Conservation (phyloP, 2,888 invertebrate species). For the Brenthis daphne region DNA sequence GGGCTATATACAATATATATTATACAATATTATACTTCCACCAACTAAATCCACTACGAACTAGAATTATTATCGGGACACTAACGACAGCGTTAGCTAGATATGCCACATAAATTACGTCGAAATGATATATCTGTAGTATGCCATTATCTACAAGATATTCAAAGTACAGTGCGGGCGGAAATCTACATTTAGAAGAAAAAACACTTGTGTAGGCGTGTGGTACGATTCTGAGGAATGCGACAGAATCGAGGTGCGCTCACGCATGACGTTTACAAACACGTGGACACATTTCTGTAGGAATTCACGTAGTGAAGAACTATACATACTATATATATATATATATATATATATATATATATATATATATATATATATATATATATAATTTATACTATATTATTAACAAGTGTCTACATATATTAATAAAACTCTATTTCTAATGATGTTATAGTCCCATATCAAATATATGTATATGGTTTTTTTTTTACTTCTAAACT, state of each 20-base stretch:
- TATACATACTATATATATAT: background rate
- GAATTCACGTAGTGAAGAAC: background rate
- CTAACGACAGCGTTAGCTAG: constrained; percentile 27
- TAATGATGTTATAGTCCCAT: too few relatives aligned
- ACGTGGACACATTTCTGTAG: constrained; percentile 4
- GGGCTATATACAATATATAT: too few relatives aligned
- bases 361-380: too few relatives aligned
- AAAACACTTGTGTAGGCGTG: constrained; percentile 14
- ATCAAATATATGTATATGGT: too few relatives aligned
- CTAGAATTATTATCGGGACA: constrained; percentile 2
- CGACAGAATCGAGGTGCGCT: constrained; percentile 8
- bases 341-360: too few relatives aligned
- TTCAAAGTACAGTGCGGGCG: constrained; percentile 15
- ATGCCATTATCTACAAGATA: constrained; percentile 7
- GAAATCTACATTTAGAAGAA: constrained; percentile 21
- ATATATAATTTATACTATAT: too few relatives aligned
- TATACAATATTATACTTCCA: too few relatives aligned
- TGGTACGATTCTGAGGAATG: constrained; percentile 15
- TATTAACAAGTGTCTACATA: too few relatives aligned
- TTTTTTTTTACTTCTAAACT: too few relatives aligned
- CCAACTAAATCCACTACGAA: too few relatives aligned
- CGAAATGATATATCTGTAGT: constrained; percentile 4
- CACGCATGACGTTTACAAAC: constrained; percentile 15
- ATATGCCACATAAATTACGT: constrained; percentile 4
- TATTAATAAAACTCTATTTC: too few relatives aligned